Percentiles rank a stretch among this genome's conserved stretches.
These are phyloP conservation scores for Todus mexicanus DNA, from an alignment of 2,797 vertebrate species.

Conservation along the genomic window DNA sequence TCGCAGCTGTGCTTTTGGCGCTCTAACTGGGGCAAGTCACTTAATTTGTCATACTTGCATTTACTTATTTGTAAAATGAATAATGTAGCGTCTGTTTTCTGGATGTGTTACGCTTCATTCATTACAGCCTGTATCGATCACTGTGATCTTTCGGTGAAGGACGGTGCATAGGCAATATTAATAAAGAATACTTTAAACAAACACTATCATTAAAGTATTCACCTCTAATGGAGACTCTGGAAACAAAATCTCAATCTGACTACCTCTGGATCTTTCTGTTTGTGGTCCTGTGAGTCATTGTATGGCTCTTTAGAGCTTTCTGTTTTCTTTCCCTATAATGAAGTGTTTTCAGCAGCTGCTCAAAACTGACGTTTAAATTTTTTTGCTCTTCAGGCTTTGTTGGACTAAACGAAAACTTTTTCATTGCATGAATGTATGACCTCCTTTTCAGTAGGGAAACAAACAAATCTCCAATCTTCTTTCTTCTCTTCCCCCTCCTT, in stretches of 20 bases:
- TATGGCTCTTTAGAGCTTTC: constrained; percentile 6
- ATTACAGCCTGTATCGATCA: background rate
- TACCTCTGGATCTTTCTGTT: background rate
- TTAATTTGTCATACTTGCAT: constrained; percentile 51
- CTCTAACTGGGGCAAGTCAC: constrained; percentile 22
- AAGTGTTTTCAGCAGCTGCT: constrained; percentile 54
- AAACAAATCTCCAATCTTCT: background rate
- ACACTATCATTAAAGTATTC: background rate
- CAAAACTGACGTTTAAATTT: background rate
- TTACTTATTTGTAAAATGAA: constrained; percentile 34
- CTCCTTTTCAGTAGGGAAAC: background rate
- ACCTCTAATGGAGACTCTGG: background rate
- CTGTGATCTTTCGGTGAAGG: background rate
- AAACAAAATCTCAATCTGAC: background rate
- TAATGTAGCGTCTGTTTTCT: constrained; percentile 27
- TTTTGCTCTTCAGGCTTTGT: background rate
- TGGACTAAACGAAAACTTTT: background rate
- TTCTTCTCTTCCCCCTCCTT: background rate
- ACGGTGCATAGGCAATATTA: background rate
- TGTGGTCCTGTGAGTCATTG: background rate
- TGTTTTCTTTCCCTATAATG: background rate
- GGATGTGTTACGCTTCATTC: constrained; percentile 9
- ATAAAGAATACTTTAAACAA: background rate
- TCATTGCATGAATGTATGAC: background rate
- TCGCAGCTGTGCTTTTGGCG: constrained; percentile 55